Conservation (phyloP, 1,140 invertebrate species). For the Drosophila prosaltans region DNA sequence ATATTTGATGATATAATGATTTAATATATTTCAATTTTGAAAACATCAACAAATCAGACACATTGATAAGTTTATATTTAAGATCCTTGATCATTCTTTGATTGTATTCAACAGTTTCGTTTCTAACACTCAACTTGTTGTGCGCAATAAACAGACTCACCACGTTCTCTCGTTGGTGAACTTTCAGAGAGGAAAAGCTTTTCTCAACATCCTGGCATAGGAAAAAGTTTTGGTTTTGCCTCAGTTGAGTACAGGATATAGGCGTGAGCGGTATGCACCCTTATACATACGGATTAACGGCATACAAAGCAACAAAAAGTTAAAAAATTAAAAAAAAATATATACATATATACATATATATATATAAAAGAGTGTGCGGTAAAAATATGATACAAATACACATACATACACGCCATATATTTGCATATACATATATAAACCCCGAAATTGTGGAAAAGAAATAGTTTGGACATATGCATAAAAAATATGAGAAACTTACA, state of each 20-base stretch:
- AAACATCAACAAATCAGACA: neutral
- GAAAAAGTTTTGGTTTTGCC: slow-evolving; percentile 42
- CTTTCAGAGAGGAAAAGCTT: slow-evolving; percentile 11
- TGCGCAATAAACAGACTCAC: slow-evolving; percentile 9
- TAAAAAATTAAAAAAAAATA: neutral
- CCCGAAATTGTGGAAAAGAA: slow-evolving; percentile 33
- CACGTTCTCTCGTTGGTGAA: neutral
- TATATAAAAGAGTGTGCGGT: slow-evolving; percentile 29
- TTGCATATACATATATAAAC: slow-evolving; percentile 34
- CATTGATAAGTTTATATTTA: neutral
- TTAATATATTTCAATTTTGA: no score
- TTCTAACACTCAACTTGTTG: slow-evolving; percentile 8
- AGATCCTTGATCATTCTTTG: slow-evolving; percentile 5
- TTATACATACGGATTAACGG: neutral
- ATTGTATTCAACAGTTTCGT: slow-evolving; percentile 10
- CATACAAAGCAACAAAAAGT: slow-evolving; percentile 10
- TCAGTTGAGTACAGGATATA: slow-evolving; percentile 78
- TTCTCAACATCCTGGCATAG: slow-evolving; percentile 43
- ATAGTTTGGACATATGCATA: slow-evolving; percentile 12
- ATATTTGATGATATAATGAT: neutral
- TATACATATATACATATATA: neutral
- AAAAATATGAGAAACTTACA: slow-evolving; percentile 32
- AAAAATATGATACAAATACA: slow-evolving; percentile 26
- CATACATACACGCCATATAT: slow-evolving; percentile 22
- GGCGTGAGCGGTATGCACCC: slow-evolving; percentile 62